Base-by-base conservation (phyloP, 2,797 vertebrate species). In the Tragelaphus eurycerus region DNA sequence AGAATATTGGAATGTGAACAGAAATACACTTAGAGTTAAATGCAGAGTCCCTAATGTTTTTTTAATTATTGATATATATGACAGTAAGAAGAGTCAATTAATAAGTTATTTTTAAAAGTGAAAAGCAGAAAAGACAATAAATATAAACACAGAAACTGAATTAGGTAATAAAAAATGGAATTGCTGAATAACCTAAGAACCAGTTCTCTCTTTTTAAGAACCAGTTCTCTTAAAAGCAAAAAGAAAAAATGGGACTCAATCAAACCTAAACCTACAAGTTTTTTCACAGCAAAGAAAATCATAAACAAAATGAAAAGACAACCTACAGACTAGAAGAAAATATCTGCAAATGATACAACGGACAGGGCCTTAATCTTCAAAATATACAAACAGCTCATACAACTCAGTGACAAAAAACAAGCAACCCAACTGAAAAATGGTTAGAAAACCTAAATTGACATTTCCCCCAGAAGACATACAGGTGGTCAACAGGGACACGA, bases 101-200 rank as follows among this genome's bases (percentile, higher is more conserved):
- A 16, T 50, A 54, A 82, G 16, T 85, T 85, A 8, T 48, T 89
- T 89, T 52, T 27, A 3, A 89, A 92, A 93, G 74, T 48, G 46
- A 71, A 88, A 90, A 78, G 29, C 34, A 86, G 21, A 23, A 48
- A 83, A 29, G 25, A 55, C 11, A 83, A 67, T 71, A 86, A 88
- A 76, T 12, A 93, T 25, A 76, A 54, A 52, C 15, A 29, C 15
- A 97, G 7, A 90, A 57, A 86, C 0, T 93, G 27, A 57, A 59
- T 62, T 38, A 87, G 31, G 21, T 84, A 87, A 48, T 67, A 90
- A 87, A 88, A 97, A 95, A 57, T 55, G 23, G 29, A 83, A 96
- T 1, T 48, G 5, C 60, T 57, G 34, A 29, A 43, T 88, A 83
- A 90, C 43, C 34, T 27, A 60, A 87, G 67, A 90, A 84, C 13